Evolutionary conservation across 2,113 vertebrate genomes (phyloP).

Genomic region (Pteronura brasiliensis): DNA sequence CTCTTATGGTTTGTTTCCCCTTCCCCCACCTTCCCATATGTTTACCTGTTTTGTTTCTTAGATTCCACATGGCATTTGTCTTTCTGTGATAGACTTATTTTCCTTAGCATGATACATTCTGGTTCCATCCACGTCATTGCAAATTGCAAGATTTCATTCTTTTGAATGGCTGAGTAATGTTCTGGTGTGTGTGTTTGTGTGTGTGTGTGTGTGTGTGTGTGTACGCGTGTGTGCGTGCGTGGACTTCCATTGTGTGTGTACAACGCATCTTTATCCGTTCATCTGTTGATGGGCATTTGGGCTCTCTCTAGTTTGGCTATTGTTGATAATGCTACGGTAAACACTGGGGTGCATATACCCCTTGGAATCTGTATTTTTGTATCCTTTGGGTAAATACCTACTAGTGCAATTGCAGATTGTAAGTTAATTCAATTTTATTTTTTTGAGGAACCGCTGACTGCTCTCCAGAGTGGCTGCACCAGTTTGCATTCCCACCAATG

Average conservation of each 20-base stretch:
- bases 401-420: neutral
- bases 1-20: neutral
- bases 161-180: no score
- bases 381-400: neutral
- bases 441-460: neutral
- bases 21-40: neutral
- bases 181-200: no score
- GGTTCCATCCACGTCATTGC: neutral
- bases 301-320: no score
- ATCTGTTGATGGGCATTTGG: no score
- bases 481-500: neutral
- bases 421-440: neutral
- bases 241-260: no score
- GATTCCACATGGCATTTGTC: neutral
- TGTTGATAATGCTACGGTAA: no score
- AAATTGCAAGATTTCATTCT: neutral
- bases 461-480: neutral
- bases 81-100: neutral
- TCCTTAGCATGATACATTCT: neutral
- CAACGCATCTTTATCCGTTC: neutral
- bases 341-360: neutral
- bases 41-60: neutral
- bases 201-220: no score
- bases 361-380: neutral
- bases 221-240: fast-evolving